Evolutionary conservation across 2,888 invertebrate genomes (phyloP).

Genomic region (Sipha maydis): DNA sequence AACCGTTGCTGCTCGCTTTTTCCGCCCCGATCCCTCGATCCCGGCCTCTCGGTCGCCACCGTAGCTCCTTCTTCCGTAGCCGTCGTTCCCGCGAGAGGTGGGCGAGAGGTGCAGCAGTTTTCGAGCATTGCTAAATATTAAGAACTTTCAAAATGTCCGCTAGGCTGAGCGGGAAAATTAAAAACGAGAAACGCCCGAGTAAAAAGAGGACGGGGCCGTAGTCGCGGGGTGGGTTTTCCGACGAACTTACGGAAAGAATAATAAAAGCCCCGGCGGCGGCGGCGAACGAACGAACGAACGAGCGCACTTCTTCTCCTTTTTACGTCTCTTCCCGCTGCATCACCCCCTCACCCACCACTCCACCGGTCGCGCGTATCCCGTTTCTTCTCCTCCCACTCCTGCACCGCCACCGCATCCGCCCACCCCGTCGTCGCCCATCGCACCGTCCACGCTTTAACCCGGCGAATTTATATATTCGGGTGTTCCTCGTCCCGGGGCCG

Average conservation of each 20-base stretch:
- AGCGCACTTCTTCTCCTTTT: constrained; percentile 37
- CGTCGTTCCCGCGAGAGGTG: background rate
- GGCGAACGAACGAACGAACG: constrained; percentile 7
- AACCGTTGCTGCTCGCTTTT: constrained; percentile 63
- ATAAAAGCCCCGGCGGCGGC: constrained; percentile 48
- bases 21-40: constrained; percentile 10
- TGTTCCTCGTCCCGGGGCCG: background rate
- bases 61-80: background rate
- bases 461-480: constrained; percentile 38
- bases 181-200: constrained; percentile 63
- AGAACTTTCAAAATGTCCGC: constrained; percentile 66
- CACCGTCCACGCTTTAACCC: background rate
- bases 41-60: background rate
- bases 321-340: background rate
- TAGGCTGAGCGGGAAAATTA: constrained; percentile 65
- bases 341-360: background rate
- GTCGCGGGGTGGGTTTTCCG: background rate
- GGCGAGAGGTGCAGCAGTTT: constrained; percentile 50
- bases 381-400: background rate
- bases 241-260: constrained; percentile 60
- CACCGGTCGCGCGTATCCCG: background rate
- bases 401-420: background rate
- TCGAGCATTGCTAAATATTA: constrained; percentile 65
- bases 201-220: constrained; percentile 55
- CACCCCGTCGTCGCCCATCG: background rate